Evolutionary conservation across 2,797 vertebrate genomes (phyloP), one percentile per base, ranked within the genome.

Genomic region (Acomys russatus): DNA sequence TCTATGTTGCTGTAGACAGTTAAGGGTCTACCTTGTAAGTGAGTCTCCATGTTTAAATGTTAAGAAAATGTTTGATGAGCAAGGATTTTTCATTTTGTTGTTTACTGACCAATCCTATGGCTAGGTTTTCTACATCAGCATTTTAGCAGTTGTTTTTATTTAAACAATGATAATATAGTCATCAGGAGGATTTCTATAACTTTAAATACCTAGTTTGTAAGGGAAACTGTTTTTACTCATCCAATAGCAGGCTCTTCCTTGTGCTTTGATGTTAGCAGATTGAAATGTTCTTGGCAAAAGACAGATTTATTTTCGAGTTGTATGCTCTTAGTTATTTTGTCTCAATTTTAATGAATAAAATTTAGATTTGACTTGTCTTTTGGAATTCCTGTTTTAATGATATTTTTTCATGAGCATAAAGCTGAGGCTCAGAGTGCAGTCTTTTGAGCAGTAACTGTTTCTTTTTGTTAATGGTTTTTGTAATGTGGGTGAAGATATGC

Each of bases 371-470:
- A 94, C 49, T 94, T 95, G 63, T 95, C 70, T 76, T 79, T 96
- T 96, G 88, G 18, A 95, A 70, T 93, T 96, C 18, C 20, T 96
- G 17, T 96, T 96, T 96, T 89, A 92, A 84, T 93, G 85, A 88
- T 94, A 88, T 82, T 95, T 91, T 93, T 95, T 15, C 96, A 84
- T 78, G 78, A 96, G 56, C 71, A 88, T 86, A 95, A 87, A 95
- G 33, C 88, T 93, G 76, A 91, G n/a, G 71, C 96, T 90, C 54
- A 87, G 70, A 90, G 77, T 84, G 92, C 35, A 86, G n/a, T 95
- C 70, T 94, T 94, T 87, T 85, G 66, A 96, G 49, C 1, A 18
- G 44, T 92, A 87, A 92, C 25, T 82, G 90, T 95, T 71, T 74
- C 35, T 30, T 91, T 91, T 88, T 71, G 66, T 96, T 91, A 86